Percentiles rank a stretch among this genome's conserved stretches.
phyloP scores from a whole-genome alignment of 2,113 vertebrate species.

The Eira barbara region DNA sequence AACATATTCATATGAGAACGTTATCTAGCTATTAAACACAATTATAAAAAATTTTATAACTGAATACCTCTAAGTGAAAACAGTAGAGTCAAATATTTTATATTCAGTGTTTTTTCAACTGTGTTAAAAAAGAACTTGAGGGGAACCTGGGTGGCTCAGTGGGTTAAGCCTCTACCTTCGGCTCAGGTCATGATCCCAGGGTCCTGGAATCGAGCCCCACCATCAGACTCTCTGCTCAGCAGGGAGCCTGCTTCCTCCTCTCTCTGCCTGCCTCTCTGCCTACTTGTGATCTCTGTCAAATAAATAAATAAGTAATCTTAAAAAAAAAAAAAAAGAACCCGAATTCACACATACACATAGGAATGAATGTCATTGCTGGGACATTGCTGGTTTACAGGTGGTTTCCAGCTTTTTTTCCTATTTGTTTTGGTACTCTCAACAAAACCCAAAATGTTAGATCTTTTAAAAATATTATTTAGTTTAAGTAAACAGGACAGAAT shows the following conservation, averaged over 20 bases:
- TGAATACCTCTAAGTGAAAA: slow-evolving; percentile 23
- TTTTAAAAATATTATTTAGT: background rate
- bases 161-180: too few species aligned
- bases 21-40: slow-evolving; percentile 5
- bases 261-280: too few species aligned
- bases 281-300: too few species aligned
- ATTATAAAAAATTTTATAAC: slow-evolving; percentile 17
- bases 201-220: too few species aligned
- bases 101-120: slow-evolving; percentile 10
- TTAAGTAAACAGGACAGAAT: slow-evolving; percentile 25
- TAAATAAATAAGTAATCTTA: too few species aligned
- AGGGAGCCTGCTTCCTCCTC: too few species aligned
- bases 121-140: background rate
- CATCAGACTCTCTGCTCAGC: too few species aligned
- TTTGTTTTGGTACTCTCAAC: background rate
- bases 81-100: slow-evolving; percentile 37
- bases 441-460: slow-evolving; percentile 34
- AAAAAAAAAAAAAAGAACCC: background rate
- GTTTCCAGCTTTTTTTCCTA: background rate
- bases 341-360: background rate
- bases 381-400: slow-evolving; percentile 27
- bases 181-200: too few species aligned
- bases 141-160: too few species aligned
- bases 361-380: background rate
- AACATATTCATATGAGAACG: slow-evolving; percentile 25